Evolutionary conservation across 2,113 vertebrate species (phyloP).

Genomic region (Brachirus orientalis): DNA sequence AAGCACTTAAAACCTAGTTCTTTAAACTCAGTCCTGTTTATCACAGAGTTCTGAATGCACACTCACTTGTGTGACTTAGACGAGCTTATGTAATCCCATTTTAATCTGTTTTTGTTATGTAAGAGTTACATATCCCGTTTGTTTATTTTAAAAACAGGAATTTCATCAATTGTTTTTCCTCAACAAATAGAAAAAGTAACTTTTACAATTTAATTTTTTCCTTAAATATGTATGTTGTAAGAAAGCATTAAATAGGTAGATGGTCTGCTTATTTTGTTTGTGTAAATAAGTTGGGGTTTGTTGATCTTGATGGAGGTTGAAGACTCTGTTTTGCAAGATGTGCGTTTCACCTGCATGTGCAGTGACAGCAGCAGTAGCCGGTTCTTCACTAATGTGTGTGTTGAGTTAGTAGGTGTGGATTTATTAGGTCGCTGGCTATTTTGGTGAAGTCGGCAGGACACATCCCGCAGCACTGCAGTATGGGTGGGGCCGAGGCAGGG

Average conservation of each 20-base stretch:
- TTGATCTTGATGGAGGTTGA: not conserved
- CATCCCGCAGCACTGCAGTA: constrained; percentile 80
- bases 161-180: too few relatives aligned
- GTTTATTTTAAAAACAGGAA: too few relatives aligned
- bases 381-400: not conserved
- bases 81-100: too few relatives aligned
- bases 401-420: constrained; percentile 15
- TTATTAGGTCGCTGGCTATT: constrained; percentile 68
- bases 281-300: not conserved
- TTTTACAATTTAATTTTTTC: too few relatives aligned
- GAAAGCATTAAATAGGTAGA: too few relatives aligned
- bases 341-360: not conserved
- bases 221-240: too few relatives aligned
- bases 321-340: not conserved
- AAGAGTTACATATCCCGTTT: too few relatives aligned
- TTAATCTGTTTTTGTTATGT: too few relatives aligned
- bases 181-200: too few relatives aligned
- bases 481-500: constrained; percentile 64
- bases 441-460: constrained; percentile 62
- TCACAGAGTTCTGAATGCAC: too few relatives aligned
- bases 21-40: not conserved
- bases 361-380: not conserved
- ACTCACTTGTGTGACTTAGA: too few relatives aligned
- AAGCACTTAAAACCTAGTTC: not conserved
- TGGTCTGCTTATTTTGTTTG: not conserved